phyloP scores from a whole-genome alignment of 2,113 vertebrate species.

The Trematomus loennbergii region DNA sequence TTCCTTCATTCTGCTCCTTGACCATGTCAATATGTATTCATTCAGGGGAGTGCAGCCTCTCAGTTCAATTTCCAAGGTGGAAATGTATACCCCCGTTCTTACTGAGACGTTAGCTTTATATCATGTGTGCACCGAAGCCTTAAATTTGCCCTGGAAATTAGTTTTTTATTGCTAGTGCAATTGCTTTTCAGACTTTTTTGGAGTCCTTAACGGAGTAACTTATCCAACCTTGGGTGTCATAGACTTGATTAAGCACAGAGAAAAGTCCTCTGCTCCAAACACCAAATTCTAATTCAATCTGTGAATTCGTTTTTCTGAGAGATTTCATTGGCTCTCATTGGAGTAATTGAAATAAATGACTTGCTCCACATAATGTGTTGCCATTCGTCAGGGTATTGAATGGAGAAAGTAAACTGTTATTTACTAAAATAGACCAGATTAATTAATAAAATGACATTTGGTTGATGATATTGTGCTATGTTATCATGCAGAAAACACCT shows the following conservation, averaged over 20 bases:
- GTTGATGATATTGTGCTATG: not conserved
- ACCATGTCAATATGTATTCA: not conserved
- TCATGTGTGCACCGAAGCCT: not conserved
- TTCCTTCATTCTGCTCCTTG: not conserved
- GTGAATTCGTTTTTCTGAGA: not conserved
- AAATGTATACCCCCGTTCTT: not conserved
- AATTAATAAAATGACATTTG: too few species aligned
- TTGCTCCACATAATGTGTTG: not conserved
- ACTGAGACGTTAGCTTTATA: not conserved
- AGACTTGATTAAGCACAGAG: not conserved
- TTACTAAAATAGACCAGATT: not conserved
- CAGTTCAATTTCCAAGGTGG: not conserved
- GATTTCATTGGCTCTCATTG: too few species aligned
- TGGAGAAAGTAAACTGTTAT: not conserved
- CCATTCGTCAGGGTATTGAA: not conserved
- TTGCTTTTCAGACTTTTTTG: slow-evolving; percentile 3
- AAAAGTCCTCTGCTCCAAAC: not conserved
- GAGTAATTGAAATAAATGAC: not conserved
- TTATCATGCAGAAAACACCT: not conserved
- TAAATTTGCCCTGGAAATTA: not conserved
- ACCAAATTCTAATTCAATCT: not conserved
- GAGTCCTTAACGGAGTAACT: not conserved
- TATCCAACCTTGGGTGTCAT: slow-evolving; percentile 18
- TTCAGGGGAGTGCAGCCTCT: not conserved
- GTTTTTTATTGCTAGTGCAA: not conserved